Evolutionary conservation across 2,888 invertebrate species (phyloP).

Genomic region (Chironomus riparius): DNA sequence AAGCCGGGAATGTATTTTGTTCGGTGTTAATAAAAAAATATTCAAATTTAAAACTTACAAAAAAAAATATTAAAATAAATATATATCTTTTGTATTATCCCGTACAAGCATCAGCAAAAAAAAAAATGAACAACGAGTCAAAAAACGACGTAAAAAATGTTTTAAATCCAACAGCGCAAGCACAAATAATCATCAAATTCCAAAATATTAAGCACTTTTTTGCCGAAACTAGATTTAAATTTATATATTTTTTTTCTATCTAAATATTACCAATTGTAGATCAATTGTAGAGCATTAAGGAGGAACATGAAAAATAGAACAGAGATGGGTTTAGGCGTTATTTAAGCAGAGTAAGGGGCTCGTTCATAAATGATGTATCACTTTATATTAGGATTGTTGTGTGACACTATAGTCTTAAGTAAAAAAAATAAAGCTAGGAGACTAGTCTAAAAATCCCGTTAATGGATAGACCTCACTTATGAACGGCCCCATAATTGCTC

Average conservation of each 20-base stretch:
- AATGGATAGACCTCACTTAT: no score
- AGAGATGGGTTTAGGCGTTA: neutral
- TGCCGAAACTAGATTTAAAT: neutral
- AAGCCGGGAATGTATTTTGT: neutral
- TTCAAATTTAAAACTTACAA: conserved; percentile 19
- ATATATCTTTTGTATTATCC: neutral
- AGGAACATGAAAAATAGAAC: neutral
- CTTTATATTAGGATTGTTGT: no score
- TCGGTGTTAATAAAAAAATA: neutral
- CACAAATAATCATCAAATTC: neutral
- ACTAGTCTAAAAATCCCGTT: no score
- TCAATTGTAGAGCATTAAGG: neutral
- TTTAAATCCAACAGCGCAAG: conserved; percentile 6
- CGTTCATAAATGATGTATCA: no score
- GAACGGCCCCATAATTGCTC: no score
- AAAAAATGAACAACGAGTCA: neutral
- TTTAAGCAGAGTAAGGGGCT: no score
- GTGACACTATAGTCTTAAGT: no score
- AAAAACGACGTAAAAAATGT: neutral
- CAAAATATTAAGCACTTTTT: neutral
- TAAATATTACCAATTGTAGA: neutral
- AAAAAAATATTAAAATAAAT: neutral
- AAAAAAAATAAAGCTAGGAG: no score
- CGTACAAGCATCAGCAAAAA: conserved; percentile 6
- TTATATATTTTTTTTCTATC: neutral